Evolutionary conservation across 1,140 invertebrate species (phyloP), one percentile per base, ranked within the genome.

Genomic region (Diabrotica virgifera): DNA sequence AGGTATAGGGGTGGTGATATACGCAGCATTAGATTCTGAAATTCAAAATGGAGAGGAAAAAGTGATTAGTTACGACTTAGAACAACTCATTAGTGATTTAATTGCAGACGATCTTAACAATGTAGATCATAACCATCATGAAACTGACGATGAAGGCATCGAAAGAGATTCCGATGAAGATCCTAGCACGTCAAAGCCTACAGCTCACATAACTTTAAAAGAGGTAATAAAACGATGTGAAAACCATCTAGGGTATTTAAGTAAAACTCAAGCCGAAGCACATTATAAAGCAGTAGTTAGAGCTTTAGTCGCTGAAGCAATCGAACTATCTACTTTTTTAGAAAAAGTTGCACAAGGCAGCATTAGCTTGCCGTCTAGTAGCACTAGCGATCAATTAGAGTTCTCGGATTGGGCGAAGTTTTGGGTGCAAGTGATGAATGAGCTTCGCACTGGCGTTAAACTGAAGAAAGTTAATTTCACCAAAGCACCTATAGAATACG

Each of bases 361-460:
- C 50, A 80, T 84, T 59, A 85, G 85, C 70, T 78, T 89, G 66
- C 84, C 84, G 59, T 81, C 84, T 12, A 66, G 61, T 53, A 79
- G 82, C 68, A 79, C 80, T 37, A 81, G 84, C 64, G 82, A 82
- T n/a, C 83, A 85, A 59, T 81, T 95, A 67, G 85, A 91, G 76
- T 89, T 93, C 75, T 87, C 88, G 65, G 93, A 95, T 81, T 95
- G 93, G 94, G 95, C 95, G 66, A 85, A 93, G 70, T 90, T 97
- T 78, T 98, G 96, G 96, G 91, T 97, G 72, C 95, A 98, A 86
- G 94, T 97, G 11, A 96, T 98, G 74, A 85, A 89, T 54, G 92
- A 97, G 77, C 81, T 94, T 12, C 77, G 89, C 9, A 81, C 85
- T 56, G 74, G 96, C 9, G 94, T 98, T 0, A 91, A 95, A 79